phyloP scores from a whole-genome alignment of 2,113 vertebrate species.

The Myrmecophaga tridactyla region DNA sequence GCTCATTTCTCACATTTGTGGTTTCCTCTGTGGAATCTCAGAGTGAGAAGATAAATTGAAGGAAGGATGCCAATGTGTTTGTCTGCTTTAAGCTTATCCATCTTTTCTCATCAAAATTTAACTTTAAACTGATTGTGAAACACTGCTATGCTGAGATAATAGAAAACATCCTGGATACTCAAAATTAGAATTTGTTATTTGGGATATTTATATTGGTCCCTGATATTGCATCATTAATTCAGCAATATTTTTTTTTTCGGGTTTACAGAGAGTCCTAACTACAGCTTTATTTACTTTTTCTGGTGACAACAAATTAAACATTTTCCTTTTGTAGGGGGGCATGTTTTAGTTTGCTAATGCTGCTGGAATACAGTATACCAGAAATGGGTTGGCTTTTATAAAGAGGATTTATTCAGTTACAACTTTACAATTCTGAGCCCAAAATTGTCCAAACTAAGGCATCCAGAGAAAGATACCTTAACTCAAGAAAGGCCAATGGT shows the following conservation, averaged over 20 bases:
- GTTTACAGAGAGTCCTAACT: background rate
- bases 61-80: background rate
- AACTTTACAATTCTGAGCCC: too few species aligned
- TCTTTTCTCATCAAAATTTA: slow-evolving; percentile 34
- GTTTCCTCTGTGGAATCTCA: background rate
- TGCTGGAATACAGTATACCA: too few species aligned
- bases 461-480: too few species aligned
- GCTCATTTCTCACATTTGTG: background rate
- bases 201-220: background rate
- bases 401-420: too few species aligned
- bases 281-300: background rate
- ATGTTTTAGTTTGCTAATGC: too few species aligned
- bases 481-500: too few species aligned
- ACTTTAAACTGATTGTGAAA: slow-evolving; percentile 33
- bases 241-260: background rate
- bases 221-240: background rate
- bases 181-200: background rate
- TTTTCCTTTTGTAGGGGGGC: background rate
- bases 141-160: background rate
- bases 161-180: slow-evolving; percentile 5
- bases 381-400: too few species aligned
- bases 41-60: background rate
- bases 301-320: background rate
- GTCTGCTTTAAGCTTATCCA: slow-evolving; percentile 32
- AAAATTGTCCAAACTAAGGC: too few species aligned